Evolutionary conservation across 2,888 invertebrate genomes (phyloP).

Genomic region (Argyresthia albistria): DNA sequence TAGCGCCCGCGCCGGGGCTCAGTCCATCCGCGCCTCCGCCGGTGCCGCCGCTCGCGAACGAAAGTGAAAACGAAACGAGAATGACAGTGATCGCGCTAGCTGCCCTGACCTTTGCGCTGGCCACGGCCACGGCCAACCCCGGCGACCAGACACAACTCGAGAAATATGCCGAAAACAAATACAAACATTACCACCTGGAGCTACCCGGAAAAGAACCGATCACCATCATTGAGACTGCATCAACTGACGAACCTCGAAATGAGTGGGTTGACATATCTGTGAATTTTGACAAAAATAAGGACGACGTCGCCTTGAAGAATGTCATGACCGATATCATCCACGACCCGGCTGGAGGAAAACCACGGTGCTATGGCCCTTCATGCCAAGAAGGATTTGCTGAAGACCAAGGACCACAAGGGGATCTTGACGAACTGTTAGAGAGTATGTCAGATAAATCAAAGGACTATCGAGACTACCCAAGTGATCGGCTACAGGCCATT

Average conservation of each 20-base stretch:
- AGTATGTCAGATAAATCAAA: constrained; percentile 74
- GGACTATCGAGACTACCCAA: constrained; percentile 46
- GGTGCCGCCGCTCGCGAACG: constrained; percentile 49
- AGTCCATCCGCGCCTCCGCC: constrained; percentile 49
- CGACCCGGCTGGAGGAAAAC: constrained; percentile 27
- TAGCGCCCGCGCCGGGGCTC: constrained; percentile 40
- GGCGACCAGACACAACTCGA: constrained; percentile 41
- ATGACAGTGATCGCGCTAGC: constrained; percentile 49
- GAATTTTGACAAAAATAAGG: constrained; percentile 24
- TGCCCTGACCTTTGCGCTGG: constrained; percentile 29
- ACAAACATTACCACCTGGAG: constrained; percentile 66
- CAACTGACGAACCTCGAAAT: constrained; percentile 20
- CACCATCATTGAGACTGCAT: constrained; percentile 68
- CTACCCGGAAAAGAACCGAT: constrained; percentile 72
- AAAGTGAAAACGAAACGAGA: constrained; percentile 62
- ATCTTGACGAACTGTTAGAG: constrained; percentile 73
- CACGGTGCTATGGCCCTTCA: constrained; percentile 60
- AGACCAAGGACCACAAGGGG: constrained; percentile 60
- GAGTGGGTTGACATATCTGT: constrained; percentile 30
- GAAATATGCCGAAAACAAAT: constrained; percentile 39
- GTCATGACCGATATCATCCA: constrained; percentile 56
- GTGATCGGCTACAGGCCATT: constrained; percentile 56
- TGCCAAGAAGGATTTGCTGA: constrained; percentile 47
- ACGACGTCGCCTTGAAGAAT: constrained; percentile 47
- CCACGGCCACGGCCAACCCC: constrained; percentile 28